Evolutionary conservation across 2,113 vertebrate species (phyloP).

Genomic region (Coregonus clupeaformis): DNA sequence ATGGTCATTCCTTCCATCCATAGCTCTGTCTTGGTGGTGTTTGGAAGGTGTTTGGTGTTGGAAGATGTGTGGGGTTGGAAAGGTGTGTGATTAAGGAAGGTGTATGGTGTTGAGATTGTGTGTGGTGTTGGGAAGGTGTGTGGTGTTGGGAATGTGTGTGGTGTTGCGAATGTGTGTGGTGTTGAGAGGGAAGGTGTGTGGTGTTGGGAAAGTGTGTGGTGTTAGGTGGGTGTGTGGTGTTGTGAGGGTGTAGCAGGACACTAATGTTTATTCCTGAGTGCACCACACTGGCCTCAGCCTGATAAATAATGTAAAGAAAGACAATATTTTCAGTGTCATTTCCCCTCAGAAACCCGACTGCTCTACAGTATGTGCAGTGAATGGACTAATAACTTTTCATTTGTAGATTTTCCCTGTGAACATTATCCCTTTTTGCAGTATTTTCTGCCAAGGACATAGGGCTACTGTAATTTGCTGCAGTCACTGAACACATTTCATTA

Average conservation of each 20-base stretch:
- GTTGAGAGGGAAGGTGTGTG: neutral
- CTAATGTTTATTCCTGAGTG: neutral
- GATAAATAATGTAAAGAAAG: constrained; percentile 16
- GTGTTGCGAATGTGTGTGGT: neutral
- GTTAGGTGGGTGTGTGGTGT: neutral
- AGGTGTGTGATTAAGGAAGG: neutral
- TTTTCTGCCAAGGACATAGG: constrained; percentile 44
- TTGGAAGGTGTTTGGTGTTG: neutral
- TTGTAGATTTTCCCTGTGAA: constrained; percentile 12
- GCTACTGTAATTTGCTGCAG: constrained; percentile 42
- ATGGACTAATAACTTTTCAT: constrained; percentile 10
- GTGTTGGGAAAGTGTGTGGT: neutral
- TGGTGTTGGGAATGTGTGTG: neutral
- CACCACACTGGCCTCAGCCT: neutral
- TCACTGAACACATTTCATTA: constrained; percentile 47
- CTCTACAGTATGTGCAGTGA: constrained; percentile 4
- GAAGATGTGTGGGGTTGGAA: neutral
- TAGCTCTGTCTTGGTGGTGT: too few species aligned
- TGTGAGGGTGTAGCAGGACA: neutral
- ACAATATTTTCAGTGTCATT: constrained; percentile 26
- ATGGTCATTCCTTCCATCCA: too few species aligned
- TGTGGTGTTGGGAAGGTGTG: neutral
- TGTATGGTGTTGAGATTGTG: too few species aligned
- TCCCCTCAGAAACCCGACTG: constrained; percentile 23
- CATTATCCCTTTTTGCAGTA: constrained; percentile 36